Evolutionary conservation across 2,797 vertebrate species (phyloP).

Genomic region (Clarias laeviceps): DNA sequence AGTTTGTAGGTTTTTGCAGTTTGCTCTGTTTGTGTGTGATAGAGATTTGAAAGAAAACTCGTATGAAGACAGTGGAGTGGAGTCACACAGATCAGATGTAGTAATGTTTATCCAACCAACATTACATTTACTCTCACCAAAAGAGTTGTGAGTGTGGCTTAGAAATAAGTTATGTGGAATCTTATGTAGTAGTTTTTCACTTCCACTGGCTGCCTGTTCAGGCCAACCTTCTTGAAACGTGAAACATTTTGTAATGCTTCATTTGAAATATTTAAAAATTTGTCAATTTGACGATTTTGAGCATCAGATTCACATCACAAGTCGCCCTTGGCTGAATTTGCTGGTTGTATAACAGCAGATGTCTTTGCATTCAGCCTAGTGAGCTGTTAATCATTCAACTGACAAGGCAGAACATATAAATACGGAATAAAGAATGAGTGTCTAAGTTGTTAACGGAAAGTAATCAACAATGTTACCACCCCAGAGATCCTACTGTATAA

Average conservation of each 20-base stretch:
- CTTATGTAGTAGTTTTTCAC: not conserved
- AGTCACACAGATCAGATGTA: not conserved
- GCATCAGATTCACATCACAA: not conserved
- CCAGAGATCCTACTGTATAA: not conserved
- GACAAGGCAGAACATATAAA: not conserved
- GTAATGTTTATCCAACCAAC: not conserved
- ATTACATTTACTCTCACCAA: not conserved
- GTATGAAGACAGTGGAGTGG: too few relatives aligned
- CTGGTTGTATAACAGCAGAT: not conserved
- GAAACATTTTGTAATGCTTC: not conserved
- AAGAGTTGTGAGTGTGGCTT: not conserved
- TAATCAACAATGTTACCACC: not conserved
- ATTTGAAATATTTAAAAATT: not conserved
- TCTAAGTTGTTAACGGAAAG: not conserved
- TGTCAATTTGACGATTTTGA: not conserved
- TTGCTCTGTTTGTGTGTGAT: not conserved
- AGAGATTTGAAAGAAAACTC: not conserved
- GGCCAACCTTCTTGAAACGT: not conserved
- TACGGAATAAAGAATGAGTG: not conserved
- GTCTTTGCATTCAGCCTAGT: not conserved
- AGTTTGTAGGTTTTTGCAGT: not conserved
- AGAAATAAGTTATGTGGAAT: not conserved
- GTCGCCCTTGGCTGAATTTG: not conserved
- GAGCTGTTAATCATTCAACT: not conserved
- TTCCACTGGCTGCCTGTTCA: not conserved